Base-by-base conservation (phyloP, 1,140 invertebrate species). In the Metaphire vulgaris region DNA sequence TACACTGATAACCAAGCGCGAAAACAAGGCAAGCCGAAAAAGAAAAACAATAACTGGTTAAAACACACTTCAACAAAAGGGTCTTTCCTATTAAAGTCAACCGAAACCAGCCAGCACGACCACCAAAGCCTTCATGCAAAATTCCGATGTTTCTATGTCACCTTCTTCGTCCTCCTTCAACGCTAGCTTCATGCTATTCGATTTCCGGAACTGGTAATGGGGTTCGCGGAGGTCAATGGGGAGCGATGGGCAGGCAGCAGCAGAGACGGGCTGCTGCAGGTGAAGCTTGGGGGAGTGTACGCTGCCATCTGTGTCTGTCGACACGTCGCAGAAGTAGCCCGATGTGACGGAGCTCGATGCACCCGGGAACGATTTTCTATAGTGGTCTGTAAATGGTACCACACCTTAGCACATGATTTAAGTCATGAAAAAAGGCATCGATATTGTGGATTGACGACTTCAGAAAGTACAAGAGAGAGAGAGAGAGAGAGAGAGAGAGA, bases 181-280 rank as follows among this genome's bases (percentile, higher is more conserved):
- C 72, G 81, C 82, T 41, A 83, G 79, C 79, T 83, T 83, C 81
- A 86, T 83, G 80, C 85, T 86, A 77, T 80, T 82, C 16, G 85
- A 85, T 79, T 86, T 86, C 79, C 82, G 81, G 76, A 85, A 81
- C 73, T 82, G 83, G 80, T 81, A 84, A 26, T 80, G 78, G 76
- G 79, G 79, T 69, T 80, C 74, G 33, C 66, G 78, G 78, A 79
- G 28, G 79, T 76, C 74, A 78, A 79, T 6, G 80, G 65, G 68
- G 79, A 78, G 73, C 21, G 80, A 67, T n/a, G 33, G 70, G 28
- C 56, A 30, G 26, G 65, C 72, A 33, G 33, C 56, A 15, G 69
- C n/a, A n/a, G n/a, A n/a, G n/a, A n/a, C 28, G 64, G 75, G 33
- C 21, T 56, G 41, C 16, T 41, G 69, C 29, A 72, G 31, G 79